phyloP scores from a whole-genome alignment of 2,113 vertebrate species.

The Bothrops jararaca region DNA sequence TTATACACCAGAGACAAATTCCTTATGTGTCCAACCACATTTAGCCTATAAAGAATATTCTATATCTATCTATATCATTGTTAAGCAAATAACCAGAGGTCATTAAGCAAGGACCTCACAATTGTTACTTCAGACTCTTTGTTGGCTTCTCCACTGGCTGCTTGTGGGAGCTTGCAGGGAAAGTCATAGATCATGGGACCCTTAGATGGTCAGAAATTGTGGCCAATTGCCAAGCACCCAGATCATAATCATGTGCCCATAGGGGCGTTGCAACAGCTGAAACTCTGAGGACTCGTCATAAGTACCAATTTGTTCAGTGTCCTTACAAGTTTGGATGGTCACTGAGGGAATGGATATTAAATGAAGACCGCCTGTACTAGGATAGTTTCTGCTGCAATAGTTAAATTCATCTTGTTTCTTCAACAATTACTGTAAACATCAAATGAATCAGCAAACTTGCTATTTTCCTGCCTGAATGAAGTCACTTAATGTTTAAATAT shows the following conservation, averaged over 20 bases:
- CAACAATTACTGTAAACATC: neutral
- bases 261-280: neutral
- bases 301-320: neutral
- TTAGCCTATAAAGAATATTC: no score
- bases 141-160: neutral
- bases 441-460: neutral
- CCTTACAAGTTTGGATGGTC: neutral
- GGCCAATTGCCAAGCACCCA: neutral
- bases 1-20: no score
- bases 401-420: neutral
- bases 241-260: neutral
- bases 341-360: neutral
- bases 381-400: neutral
- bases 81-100: neutral
- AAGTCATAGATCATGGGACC: neutral
- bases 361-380: neutral
- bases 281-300: neutral
- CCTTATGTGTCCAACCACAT: no score
- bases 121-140: neutral
- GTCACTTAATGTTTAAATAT: neutral
- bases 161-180: neutral
- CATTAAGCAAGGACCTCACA: neutral
- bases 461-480: neutral
- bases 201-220: neutral
- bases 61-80: neutral